A percentile compares a stretch with the other conserved stretches of the same genome.
Evolutionary conservation across 2,888 invertebrate genomes (phyloP).

Genomic region (Frankliniella intonsa): DNA sequence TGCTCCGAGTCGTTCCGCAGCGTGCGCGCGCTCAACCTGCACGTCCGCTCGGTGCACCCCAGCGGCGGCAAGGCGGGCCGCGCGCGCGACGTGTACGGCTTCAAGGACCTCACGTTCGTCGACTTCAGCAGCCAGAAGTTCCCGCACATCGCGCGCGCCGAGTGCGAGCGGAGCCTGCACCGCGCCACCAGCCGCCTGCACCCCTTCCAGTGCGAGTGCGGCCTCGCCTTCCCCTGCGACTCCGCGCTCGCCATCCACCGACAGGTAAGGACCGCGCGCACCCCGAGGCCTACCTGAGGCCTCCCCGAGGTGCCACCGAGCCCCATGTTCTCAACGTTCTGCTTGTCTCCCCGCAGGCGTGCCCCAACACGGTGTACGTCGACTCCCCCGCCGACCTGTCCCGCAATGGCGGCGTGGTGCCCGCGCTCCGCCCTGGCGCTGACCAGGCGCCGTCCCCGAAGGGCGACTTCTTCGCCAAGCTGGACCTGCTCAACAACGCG

Average conservation of each 20-base stretch:
- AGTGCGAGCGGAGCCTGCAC: conserved; percentile 63
- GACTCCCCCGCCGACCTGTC: conserved; percentile 27
- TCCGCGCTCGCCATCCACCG: conserved; percentile 65
- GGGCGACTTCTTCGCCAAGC: conserved; percentile 31
- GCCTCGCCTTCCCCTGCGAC: conserved; percentile 65
- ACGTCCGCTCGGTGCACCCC: conserved; percentile 59
- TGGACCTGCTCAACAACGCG: conserved; percentile 28
- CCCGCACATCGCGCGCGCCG: conserved; percentile 68
- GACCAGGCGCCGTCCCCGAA: conserved; percentile 42
- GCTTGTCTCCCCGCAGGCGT: neutral
- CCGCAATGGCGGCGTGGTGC: neutral
- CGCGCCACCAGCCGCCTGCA: conserved; percentile 53
- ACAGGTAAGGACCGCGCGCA: conserved; percentile 50
- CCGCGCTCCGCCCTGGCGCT: conserved; percentile 38
- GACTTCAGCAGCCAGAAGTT: conserved; percentile 77
- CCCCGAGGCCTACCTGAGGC: no score
- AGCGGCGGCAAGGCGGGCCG: conserved; percentile 1
- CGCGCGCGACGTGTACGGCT: conserved; percentile 52
- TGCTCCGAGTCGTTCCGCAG: conserved; percentile 72
- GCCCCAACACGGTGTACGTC: conserved; percentile 16
- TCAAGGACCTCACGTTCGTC: conserved; percentile 68
- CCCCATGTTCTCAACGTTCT: neutral
- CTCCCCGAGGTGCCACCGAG: no score
- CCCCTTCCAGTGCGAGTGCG: conserved; percentile 65
- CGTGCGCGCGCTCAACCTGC: conserved; percentile 64